A percentile compares a stretch with the other conserved stretches of the same genome.
These are phyloP conservation scores for Sardinella longiceps DNA, from an alignment of 2,797 vertebrate genomes.

Conservation along the genomic window DNA sequence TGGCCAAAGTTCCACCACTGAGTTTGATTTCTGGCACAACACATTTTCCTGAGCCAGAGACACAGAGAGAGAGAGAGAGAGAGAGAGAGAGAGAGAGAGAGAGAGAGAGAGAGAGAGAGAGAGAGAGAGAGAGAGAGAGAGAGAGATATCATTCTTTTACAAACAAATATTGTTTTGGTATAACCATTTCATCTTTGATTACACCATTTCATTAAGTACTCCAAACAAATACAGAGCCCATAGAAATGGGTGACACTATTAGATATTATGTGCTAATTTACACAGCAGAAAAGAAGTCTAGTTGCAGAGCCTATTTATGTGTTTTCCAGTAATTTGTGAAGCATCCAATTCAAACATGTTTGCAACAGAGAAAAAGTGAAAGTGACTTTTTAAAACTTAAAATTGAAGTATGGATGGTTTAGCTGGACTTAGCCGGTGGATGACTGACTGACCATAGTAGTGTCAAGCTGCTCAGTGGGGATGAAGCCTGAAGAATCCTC, in stretches of 20 bases:
- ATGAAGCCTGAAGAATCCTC: slow-evolving; percentile 37
- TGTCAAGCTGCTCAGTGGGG: background rate
- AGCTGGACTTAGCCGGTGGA: slow-evolving; percentile 19
- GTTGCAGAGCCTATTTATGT: background rate
- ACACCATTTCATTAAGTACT: background rate
- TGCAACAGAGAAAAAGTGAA: background rate
- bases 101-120: background rate
- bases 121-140: background rate
- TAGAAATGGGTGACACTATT: background rate
- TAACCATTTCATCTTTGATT: background rate
- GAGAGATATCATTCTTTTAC: background rate
- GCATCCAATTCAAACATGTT: background rate
- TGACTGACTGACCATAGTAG: background rate
- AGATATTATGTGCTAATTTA: background rate
- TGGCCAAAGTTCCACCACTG: slow-evolving; percentile 47
- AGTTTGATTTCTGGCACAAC: slow-evolving; percentile 44
- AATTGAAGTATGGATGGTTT: slow-evolving; percentile 30
- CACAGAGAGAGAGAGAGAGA: background rate
- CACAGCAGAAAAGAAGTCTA: background rate
- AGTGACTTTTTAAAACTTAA: background rate
- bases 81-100: background rate
- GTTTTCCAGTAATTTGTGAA: background rate
- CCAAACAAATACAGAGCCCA: background rate
- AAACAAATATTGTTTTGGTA: background rate
- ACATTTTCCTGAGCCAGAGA: slow-evolving; percentile 51